These are phyloP conservation scores for Drosophila rufa DNA, from an alignment of 1,140 invertebrate species.

Conservation along the genomic window DNA sequence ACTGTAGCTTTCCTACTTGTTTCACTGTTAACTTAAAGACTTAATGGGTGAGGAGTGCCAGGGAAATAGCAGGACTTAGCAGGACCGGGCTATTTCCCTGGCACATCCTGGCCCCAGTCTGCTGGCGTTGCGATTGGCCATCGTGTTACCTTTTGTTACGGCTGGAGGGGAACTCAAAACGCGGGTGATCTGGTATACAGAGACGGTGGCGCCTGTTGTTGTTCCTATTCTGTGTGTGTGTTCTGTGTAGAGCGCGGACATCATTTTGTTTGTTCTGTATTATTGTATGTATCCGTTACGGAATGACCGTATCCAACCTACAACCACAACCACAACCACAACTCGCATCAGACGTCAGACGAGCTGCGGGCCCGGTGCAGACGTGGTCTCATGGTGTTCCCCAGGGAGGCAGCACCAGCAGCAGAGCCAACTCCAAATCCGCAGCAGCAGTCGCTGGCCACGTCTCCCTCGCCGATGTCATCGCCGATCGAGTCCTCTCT, in stretches of 20 bases:
- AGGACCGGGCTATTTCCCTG: not conserved
- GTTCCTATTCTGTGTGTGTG: constrained; percentile 14
- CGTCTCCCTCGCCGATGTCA: constrained; percentile 23
- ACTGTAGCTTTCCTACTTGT: no score
- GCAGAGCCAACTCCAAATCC: not conserved
- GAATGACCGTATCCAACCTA: constrained; percentile 4
- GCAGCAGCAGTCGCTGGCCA: constrained; percentile 12
- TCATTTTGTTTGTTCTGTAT: constrained; percentile 35
- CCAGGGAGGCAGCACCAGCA: constrained; percentile 35
- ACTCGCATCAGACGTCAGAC: constrained; percentile 38
- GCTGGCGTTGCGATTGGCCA: no score
- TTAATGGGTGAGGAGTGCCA: not conserved
- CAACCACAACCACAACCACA: not conserved
- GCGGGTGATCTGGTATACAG: constrained; percentile 7
- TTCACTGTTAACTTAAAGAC: no score
- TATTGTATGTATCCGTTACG: constrained; percentile 27
- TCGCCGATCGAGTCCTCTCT: constrained; percentile 32
- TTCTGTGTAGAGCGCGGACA: constrained; percentile 4
- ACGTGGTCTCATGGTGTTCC: constrained; percentile 59
- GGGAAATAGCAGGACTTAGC: not conserved
- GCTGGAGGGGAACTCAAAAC: no score
- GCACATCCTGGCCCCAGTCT: not conserved
- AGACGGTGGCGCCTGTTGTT: constrained; percentile 8
- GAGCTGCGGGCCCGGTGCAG: constrained; percentile 40
- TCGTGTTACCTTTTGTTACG: not conserved